phyloP scores from a whole-genome alignment of 1,140 invertebrate species.

The Calliphora vicina region DNA sequence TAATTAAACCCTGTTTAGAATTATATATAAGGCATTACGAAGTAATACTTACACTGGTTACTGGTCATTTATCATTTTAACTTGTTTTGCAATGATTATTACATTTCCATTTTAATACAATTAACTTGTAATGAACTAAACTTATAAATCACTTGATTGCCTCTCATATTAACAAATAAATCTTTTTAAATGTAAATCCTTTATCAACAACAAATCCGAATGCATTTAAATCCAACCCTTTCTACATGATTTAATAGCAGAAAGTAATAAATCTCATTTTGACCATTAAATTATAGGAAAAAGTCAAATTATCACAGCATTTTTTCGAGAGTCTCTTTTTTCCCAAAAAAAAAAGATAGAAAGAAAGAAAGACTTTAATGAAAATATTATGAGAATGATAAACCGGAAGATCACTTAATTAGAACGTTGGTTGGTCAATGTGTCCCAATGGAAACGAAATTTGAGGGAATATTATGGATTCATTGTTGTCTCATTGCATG shows the following conservation, averaged over 20 bases:
- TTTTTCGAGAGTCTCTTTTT: neutral
- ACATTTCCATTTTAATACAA: no score
- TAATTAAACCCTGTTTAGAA: no score
- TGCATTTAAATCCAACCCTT: neutral
- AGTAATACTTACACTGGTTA: no score
- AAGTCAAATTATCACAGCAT: conserved; percentile 28
- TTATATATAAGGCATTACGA: no score
- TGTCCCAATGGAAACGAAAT: neutral
- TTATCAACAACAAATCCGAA: neutral
- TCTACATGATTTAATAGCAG: neutral
- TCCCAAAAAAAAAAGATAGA: no score
- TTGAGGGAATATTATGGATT: neutral
- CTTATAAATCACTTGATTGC: neutral
- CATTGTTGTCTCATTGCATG: neutral
- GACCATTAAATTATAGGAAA: conserved; percentile 25
- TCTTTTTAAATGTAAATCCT: neutral
- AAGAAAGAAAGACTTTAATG: neutral
- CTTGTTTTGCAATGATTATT: no score
- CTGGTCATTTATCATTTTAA: no score
- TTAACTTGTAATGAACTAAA: no score
- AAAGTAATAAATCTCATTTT: conserved; percentile 27
- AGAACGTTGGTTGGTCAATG: conserved; percentile 31
- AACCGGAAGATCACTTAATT: conserved; percentile 34
- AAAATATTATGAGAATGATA: neutral
- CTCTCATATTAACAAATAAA: conserved; percentile 8